These are phyloP conservation scores for Tetramorium alpestre DNA, from an alignment of 1,140 invertebrate genomes.

Conservation along the genomic window DNA sequence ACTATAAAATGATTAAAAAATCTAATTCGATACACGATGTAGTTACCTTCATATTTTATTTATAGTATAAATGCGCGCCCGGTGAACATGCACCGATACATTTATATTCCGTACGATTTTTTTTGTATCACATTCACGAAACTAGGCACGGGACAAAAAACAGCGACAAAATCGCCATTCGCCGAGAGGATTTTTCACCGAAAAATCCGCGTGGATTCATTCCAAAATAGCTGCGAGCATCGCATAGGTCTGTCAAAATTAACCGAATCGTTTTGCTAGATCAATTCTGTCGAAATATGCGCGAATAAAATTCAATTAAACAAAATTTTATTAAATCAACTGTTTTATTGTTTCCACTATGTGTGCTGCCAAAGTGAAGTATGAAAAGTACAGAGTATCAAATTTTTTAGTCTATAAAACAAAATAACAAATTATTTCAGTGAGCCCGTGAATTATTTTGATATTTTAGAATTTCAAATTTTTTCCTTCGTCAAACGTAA, in stretches of 20 bases:
- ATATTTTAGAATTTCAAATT: not conserved
- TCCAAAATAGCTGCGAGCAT: conserved; percentile 15
- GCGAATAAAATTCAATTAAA: conserved; percentile 53
- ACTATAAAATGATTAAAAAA: not conserved
- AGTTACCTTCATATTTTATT: not conserved
- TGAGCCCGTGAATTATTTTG: conserved; percentile 4
- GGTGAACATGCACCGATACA: not conserved
- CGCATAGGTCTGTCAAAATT: conserved; percentile 25
- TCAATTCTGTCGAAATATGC: not conserved
- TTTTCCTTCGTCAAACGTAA: not conserved
- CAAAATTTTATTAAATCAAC: conserved; percentile 43
- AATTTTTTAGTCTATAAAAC: conserved; percentile 18
- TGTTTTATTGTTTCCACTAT: conserved; percentile 14
- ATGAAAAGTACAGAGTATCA: not conserved
- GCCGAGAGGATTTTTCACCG: not conserved
- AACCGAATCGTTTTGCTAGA: conserved; percentile 34
- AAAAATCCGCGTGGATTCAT: conserved; percentile 33
- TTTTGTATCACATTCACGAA: conserved; percentile 20
- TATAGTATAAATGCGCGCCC: not conserved
- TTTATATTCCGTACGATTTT: conserved; percentile 1
- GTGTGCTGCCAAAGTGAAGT: not conserved
- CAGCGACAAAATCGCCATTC: conserved; percentile 10
- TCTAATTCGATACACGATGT: not conserved
- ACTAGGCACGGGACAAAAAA: conserved; percentile 15
- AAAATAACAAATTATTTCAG: not conserved